Evolutionary conservation across 2,797 vertebrate genomes (phyloP).

Genomic region (Mormyrus proboscirostris): DNA sequence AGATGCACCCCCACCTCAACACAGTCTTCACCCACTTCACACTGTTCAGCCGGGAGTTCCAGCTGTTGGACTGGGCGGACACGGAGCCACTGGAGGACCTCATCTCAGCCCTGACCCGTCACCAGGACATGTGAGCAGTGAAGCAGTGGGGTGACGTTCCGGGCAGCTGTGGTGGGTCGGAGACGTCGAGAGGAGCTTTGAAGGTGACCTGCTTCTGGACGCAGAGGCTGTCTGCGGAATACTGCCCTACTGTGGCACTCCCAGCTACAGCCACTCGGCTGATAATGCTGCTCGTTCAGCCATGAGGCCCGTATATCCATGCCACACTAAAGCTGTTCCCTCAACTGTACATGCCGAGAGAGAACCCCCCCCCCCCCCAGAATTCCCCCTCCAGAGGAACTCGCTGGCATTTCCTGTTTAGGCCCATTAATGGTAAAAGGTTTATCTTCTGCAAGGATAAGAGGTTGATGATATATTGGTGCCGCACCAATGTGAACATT

Average conservation of each 20-base stretch:
- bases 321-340: neutral
- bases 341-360: neutral
- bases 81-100: constrained; percentile 63
- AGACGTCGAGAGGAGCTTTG: neutral
- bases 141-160: neutral
- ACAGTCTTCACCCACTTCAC: constrained; percentile 69
- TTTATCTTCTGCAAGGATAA: neutral
- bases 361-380: neutral
- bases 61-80: constrained; percentile 64
- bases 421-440: neutral
- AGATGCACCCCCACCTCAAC: constrained; percentile 72
- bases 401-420: neutral
- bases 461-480: neutral
- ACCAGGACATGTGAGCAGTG: constrained; percentile 21
- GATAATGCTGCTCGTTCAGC: neutral
- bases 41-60: constrained; percentile 64
- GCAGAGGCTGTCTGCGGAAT: neutral
- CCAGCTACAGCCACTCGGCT: neutral
- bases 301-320: neutral
- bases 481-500: neutral
- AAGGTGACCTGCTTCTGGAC: neutral
- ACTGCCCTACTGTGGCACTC: neutral
- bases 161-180: neutral
- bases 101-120: constrained; percentile 51
- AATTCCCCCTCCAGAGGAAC: neutral